Conservation (phyloP, 2,797 vertebrate species). For the Takifugu ocellatus region DNA sequence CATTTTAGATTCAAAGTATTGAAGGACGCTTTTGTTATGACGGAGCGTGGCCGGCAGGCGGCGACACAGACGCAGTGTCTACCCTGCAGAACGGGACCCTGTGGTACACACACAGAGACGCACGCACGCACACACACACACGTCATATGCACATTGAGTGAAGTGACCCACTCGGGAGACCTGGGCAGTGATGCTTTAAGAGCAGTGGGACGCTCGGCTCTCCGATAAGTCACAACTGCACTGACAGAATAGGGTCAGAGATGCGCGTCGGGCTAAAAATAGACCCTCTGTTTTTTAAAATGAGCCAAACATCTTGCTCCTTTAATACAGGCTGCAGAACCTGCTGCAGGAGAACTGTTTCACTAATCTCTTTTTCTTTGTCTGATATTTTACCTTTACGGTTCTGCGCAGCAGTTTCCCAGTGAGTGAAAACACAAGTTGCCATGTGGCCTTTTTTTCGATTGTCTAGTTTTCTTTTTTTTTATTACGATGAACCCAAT, state of each 20-base stretch:
- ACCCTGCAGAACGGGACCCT: background rate
- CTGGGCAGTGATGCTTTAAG: conserved; percentile 54
- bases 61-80: conserved; percentile 38
- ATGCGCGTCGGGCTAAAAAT: conserved; percentile 56
- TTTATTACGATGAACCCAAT: background rate
- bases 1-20: conserved; percentile 16
- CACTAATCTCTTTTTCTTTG: background rate
- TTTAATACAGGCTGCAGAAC: conserved; percentile 14
- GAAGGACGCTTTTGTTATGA: background rate
- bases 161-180: conserved; percentile 63
- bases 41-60: conserved; percentile 52
- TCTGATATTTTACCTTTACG: background rate
- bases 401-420: background rate
- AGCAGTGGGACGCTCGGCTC: conserved; percentile 32
- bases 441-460: background rate
- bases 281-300: conserved; percentile 35
- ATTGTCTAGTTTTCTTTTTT: background rate
- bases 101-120: background rate
- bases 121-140: conserved; percentile 12
- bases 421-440: background rate
- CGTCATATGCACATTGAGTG: conserved; percentile 38
- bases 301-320: conserved; percentile 24
- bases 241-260: conserved; percentile 68
- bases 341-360: background rate
- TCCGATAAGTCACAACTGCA: conserved; percentile 43